phyloP scores from a whole-genome alignment of 2,113 vertebrate genomes.

The Forbesichthys agassizii region DNA sequence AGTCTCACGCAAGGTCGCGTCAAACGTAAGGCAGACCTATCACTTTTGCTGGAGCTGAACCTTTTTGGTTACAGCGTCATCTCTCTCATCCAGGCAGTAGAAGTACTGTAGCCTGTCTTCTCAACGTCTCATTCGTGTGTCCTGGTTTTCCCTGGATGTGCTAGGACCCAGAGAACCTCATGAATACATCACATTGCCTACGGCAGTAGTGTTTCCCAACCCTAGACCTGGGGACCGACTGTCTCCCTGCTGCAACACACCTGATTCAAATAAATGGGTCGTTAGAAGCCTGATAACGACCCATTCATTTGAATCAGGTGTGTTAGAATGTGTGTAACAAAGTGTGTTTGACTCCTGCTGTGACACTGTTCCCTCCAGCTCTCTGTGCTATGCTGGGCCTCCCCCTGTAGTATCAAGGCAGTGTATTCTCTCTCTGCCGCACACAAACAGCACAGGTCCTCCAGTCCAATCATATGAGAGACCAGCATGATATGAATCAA shows the following conservation, averaged over 20 bases:
- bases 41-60: not conserved
- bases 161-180: not conserved
- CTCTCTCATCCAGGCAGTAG: not conserved
- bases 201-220: not conserved
- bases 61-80: no score
- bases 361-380: slow-evolving; percentile 3
- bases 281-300: no score
- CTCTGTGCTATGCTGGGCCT: slow-evolving; percentile 6
- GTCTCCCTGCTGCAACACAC: no score
- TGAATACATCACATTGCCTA: not conserved
- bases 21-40: not conserved
- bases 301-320: not conserved
- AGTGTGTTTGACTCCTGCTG: not conserved
- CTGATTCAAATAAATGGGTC: no score
- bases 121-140: not conserved
- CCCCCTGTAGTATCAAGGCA: not conserved
- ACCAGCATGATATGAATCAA: slow-evolving; percentile 44
- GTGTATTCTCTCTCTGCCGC: not conserved
- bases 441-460: slow-evolving; percentile 2
- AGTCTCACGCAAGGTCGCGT: not conserved
- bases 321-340: not conserved
- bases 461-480: slow-evolving; percentile 32
- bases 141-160: not conserved
- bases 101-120: not conserved
- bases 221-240: no score